Base-by-base conservation (phyloP, 2,888 invertebrate genomes). In the Rhogogaster chlorosoma region DNA sequence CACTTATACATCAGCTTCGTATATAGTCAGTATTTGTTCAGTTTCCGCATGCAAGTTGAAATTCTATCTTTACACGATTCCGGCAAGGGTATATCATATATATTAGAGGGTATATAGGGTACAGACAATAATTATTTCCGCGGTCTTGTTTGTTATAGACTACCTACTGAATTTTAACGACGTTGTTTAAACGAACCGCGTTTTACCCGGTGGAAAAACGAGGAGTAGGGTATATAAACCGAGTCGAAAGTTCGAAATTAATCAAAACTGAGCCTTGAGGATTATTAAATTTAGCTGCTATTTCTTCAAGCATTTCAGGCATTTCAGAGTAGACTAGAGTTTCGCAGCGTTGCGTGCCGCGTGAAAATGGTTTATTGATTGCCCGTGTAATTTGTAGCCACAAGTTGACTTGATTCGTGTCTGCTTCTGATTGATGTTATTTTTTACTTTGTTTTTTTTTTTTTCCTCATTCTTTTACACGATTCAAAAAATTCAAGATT, bases 321-420 rank as follows among this genome's bases (percentile, higher is more conserved):
- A 70, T 70, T 70, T 70, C 36, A 61, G 6, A 61, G 61, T 36
- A 29, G 6, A 67, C 32, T 26, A 15, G 32, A 70, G 32, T 32
- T 32, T 70, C 36, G 67, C 32, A 12, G 15, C 7, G 70, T 36
- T 36, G 70, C 70, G 36, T 70, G 36, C 70, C 70, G 70, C 70
- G 70, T 70, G 36, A 70, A 36, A 70, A 70, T 70, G 70, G 32
- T 70, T 70, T 70, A 70, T 70, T 36, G 70, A 70, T 70, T 32
- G 36, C 26, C 61, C 26, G 26, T 61, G 61, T 26, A 61, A 61
- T 61, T 61, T 61, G 61, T 61, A 61, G 61, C 61, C 61, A 26
- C 61, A 61, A 26, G 61, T 61, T 61, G 61, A 61, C 61, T 26
- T 26, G 61, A 61, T 61, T 61, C 61, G 9, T 26, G 26, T 26